phyloP scores from a whole-genome alignment of 2,113 vertebrate species.

The Ptilorrhoa leucosticta region DNA sequence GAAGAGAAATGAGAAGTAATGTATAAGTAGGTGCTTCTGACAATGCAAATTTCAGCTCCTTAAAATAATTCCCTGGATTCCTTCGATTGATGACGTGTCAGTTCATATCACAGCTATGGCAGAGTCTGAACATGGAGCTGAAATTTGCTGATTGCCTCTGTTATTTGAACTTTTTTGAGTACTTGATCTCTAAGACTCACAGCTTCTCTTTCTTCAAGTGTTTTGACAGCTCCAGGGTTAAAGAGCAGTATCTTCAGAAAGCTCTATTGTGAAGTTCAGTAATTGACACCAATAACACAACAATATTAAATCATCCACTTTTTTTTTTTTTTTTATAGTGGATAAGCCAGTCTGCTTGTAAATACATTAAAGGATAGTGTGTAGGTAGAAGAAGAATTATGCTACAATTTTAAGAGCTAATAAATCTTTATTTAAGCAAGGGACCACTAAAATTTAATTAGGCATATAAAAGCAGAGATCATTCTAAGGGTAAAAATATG shows the following conservation, averaged over 20 bases:
- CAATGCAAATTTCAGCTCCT: not conserved
- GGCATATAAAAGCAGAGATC: constrained; percentile 79
- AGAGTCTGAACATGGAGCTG: not conserved
- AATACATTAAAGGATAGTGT: constrained; percentile 71
- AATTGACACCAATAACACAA: constrained; percentile 68
- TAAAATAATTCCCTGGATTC: not conserved
- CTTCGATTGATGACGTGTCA: not conserved
- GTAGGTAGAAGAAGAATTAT: constrained; percentile 78
- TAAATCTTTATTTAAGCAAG: constrained; percentile 83
- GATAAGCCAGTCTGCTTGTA: constrained; percentile 73
- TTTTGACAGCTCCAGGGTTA: constrained; percentile 44
- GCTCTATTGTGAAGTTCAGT: constrained; percentile 60
- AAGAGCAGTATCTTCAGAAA: constrained; percentile 55
- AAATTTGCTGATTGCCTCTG: not conserved
- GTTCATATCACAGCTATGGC: not conserved
- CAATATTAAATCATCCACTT: constrained; percentile 62
- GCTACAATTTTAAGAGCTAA: constrained; percentile 78
- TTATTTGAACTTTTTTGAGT: not conserved
- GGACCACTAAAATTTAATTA: constrained; percentile 81
- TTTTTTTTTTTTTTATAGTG: constrained; percentile 28
- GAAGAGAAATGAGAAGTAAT: not conserved
- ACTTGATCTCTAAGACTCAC: constrained; percentile 3
- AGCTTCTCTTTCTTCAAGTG: constrained; percentile 24
- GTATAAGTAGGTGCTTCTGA: not conserved
- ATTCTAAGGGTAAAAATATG: constrained; percentile 74